Percentiles rank a stretch among this genome's conserved stretches.
phyloP scores from a whole-genome alignment of 2,888 invertebrate species.

The Mechanitis mazaeus region DNA sequence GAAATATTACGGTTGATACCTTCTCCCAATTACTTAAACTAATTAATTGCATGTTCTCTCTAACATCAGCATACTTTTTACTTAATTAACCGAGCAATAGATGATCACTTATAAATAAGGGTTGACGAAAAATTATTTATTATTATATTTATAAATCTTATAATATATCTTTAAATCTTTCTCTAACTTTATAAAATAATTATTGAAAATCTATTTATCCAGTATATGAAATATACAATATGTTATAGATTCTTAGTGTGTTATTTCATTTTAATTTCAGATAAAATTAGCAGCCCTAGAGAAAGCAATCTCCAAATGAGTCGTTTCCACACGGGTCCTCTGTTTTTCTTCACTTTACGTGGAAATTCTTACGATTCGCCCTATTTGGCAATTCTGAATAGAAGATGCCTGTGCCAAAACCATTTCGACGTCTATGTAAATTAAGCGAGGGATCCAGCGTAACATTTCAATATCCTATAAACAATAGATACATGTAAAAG shows the following conservation, averaged over 20 bases:
- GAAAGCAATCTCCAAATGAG: slow-evolving; percentile 59
- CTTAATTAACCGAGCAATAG: slow-evolving; percentile 64
- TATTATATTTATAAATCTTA: too few relatives aligned
- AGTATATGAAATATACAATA: neutral
- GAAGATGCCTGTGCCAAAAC: slow-evolving; percentile 26
- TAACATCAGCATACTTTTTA: slow-evolving; percentile 68
- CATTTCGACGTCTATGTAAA: slow-evolving; percentile 20
- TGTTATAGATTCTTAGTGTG: neutral
- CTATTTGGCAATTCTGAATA: slow-evolving; percentile 40
- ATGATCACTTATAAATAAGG: slow-evolving; percentile 43
- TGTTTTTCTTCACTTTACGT: slow-evolving; percentile 42
- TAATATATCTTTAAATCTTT: too few relatives aligned
- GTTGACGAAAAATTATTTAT: slow-evolving; percentile 30
- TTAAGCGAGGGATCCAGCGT: slow-evolving; percentile 13
- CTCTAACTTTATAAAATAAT: too few relatives aligned
- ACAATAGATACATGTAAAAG: slow-evolving; percentile 13
- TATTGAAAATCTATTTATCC: neutral
- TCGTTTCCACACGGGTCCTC: slow-evolving; percentile 43
- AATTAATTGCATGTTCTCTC: slow-evolving; percentile 69
- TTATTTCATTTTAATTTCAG: neutral
- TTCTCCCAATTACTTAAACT: slow-evolving; percentile 65
- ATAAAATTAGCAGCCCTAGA: slow-evolving; percentile 42
- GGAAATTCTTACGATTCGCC: slow-evolving; percentile 45
- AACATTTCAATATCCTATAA: slow-evolving; percentile 21
- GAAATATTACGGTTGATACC: slow-evolving; percentile 54